A percentile compares a stretch with the other conserved stretches of the same genome.
Evolutionary conservation across 2,113 vertebrate species (phyloP).

Genomic region (Forbesichthys agassizii): DNA sequence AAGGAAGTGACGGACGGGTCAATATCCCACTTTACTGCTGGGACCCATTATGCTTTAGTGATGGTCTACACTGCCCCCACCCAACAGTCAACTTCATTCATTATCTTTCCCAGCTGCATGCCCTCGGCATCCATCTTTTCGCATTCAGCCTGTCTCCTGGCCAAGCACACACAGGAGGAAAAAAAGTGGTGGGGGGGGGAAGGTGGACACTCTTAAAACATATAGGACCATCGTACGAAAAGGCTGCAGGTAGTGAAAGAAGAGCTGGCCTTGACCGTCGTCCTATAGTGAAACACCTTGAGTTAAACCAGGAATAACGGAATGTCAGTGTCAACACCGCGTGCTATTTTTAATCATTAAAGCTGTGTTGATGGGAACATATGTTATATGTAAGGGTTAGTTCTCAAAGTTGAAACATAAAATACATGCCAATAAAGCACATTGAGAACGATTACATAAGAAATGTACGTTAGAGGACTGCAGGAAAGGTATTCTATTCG

Average conservation of each 20-base stretch:
- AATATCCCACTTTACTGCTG: slow-evolving; percentile 69
- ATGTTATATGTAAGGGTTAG: too few relatives aligned
- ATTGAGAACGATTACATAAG: too few relatives aligned
- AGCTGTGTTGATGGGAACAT: too few relatives aligned
- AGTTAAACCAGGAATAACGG: too few relatives aligned
- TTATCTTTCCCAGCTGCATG: slow-evolving; percentile 67
- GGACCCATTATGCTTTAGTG: slow-evolving; percentile 70
- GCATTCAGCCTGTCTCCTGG: slow-evolving; percentile 54
- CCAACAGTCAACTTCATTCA: slow-evolving; percentile 71
- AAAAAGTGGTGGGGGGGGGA: slow-evolving; percentile 2
- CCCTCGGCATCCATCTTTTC: slow-evolving; percentile 64
- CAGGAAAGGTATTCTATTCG: too few relatives aligned
- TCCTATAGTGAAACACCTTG: not conserved
- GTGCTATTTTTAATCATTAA: too few relatives aligned
- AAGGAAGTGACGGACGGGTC: slow-evolving; percentile 65
- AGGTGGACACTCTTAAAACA: slow-evolving; percentile 23
- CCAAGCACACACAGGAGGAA: slow-evolving; percentile 26
- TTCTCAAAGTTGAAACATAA: too few relatives aligned
- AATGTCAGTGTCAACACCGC: too few relatives aligned
- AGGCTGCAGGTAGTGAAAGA: slow-evolving; percentile 6
- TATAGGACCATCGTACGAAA: slow-evolving; percentile 17
- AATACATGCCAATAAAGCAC: too few relatives aligned
- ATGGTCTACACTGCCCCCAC: slow-evolving; percentile 70
- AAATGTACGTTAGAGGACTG: too few relatives aligned
- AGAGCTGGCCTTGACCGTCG: slow-evolving; percentile 2